phyloP scores from a whole-genome alignment of 2,888 invertebrate genomes.

The Seladonia tumulorum region DNA sequence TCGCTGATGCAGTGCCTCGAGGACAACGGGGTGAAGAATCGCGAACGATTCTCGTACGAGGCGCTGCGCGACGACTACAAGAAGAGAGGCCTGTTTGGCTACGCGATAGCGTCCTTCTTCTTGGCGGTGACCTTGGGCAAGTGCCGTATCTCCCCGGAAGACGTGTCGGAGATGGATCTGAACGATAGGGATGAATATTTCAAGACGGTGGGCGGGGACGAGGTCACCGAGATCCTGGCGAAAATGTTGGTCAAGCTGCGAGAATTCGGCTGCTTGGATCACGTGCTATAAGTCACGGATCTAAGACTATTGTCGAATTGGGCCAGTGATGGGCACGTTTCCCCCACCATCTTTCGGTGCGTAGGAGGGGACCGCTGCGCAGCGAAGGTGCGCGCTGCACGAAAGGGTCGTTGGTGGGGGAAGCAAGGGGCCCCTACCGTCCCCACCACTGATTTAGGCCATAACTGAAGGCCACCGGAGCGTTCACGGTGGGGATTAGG shows the following conservation, averaged over 20 bases:
- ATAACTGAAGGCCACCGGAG: no score
- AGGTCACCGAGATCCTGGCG: conserved; percentile 70
- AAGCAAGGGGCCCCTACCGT: no score
- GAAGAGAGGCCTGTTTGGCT: conserved; percentile 72
- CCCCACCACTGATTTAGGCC: no score
- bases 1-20: conserved; percentile 65
- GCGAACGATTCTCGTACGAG: conserved; percentile 72
- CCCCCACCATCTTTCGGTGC: no score
- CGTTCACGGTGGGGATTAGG: no score
- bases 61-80: conserved; percentile 75
- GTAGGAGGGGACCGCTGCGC: no score
- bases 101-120: conserved; percentile 70
- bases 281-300: conserved; percentile 24
- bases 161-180: rapidly evolving
- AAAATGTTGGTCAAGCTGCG: conserved; percentile 76
- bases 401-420: no score
- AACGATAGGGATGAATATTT: neutral
- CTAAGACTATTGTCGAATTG: no score
- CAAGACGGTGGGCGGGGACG: conserved; percentile 69
- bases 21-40: conserved; percentile 63
- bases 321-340: no score
- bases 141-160: rapidly evolving
- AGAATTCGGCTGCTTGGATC: conserved; percentile 71
- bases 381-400: no score
- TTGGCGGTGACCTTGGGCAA: conserved; percentile 56